These are phyloP conservation scores for Drosophila funebris DNA, from an alignment of 1,140 invertebrate genomes.

Conservation along the genomic window DNA sequence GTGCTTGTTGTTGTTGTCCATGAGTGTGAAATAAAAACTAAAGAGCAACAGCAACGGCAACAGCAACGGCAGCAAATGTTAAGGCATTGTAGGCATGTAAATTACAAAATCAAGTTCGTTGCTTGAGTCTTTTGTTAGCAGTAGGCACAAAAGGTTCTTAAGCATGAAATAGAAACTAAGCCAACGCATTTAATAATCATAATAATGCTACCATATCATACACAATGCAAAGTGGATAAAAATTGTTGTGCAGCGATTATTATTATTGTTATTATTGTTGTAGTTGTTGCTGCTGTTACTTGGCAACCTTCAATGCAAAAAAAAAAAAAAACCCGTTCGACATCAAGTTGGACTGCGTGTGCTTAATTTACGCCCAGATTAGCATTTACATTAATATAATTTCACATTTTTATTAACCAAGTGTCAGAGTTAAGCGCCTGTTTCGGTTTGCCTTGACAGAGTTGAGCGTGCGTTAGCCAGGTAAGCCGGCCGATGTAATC, in stretches of 20 bases:
- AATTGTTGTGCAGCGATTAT: slow-evolving; percentile 32
- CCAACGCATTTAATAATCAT: slow-evolving; percentile 44
- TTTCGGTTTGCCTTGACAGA: slow-evolving; percentile 40
- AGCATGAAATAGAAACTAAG: slow-evolving; percentile 66
- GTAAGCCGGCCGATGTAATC: slow-evolving; percentile 21
- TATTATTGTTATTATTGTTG: not conserved
- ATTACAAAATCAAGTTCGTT: slow-evolving; percentile 82
- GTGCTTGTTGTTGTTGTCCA: slow-evolving; percentile 54
- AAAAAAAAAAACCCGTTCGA: slow-evolving; percentile 56
- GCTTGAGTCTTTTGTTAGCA: slow-evolving; percentile 70
- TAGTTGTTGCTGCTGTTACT: slow-evolving; percentile 1
- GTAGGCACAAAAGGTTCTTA: slow-evolving; percentile 73
- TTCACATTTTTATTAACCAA: slow-evolving; percentile 73
- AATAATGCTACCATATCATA: slow-evolving; percentile 33
- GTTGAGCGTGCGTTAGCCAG: slow-evolving; percentile 6
- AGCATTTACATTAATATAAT: slow-evolving; percentile 73
- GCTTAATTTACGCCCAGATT: slow-evolving; percentile 77
- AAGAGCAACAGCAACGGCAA: slow-evolving; percentile 25
- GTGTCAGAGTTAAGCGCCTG: slow-evolving; percentile 35
- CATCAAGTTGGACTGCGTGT: slow-evolving; percentile 55
- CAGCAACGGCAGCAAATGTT: slow-evolving; percentile 10
- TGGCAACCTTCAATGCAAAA: slow-evolving; percentile 50
- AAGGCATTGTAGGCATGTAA: slow-evolving; percentile 60
- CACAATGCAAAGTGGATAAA: slow-evolving; percentile 38
- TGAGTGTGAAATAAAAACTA: slow-evolving; percentile 72